Evolutionary conservation across 1,140 invertebrate genomes (phyloP).

Genomic region (Philopotamus ludificatus): DNA sequence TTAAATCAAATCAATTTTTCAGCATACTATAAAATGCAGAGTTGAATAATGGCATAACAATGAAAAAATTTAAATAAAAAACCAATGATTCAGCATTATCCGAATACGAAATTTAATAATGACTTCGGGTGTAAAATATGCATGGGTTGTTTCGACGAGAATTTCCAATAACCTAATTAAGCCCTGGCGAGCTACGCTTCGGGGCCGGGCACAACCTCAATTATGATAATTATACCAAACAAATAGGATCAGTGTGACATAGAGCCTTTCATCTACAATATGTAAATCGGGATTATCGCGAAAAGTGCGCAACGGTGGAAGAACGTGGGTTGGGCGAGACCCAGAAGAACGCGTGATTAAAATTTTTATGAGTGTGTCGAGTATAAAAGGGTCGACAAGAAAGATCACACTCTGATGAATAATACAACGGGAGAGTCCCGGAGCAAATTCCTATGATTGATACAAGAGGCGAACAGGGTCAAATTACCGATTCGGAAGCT

Average conservation of each 20-base stretch:
- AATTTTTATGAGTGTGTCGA: neutral
- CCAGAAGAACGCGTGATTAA: neutral
- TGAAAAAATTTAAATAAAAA: no score
- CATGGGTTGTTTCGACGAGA: no score
- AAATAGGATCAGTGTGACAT: neutral
- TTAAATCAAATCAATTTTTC: no score
- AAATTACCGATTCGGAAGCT: conserved; percentile 3
- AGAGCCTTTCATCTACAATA: neutral
- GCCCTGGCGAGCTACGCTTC: neutral
- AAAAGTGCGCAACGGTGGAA: neutral
- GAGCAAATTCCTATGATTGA: conserved; percentile 12
- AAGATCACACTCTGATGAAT: conserved; percentile 4
- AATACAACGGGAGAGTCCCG: conserved; percentile 5
- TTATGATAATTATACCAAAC: no score
- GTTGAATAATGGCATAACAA: no score
- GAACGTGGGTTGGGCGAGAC: neutral
- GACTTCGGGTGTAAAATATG: no score
- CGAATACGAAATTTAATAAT: no score
- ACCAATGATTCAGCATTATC: no score
- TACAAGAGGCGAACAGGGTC: conserved; percentile 8
- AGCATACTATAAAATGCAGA: no score
- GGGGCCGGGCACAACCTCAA: neutral
- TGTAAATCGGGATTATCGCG: neutral
- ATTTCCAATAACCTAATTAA: no score
- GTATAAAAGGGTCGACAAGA: neutral